phyloP scores from a whole-genome alignment of 2,113 vertebrate species.

The Taurulus bubalis region DNA sequence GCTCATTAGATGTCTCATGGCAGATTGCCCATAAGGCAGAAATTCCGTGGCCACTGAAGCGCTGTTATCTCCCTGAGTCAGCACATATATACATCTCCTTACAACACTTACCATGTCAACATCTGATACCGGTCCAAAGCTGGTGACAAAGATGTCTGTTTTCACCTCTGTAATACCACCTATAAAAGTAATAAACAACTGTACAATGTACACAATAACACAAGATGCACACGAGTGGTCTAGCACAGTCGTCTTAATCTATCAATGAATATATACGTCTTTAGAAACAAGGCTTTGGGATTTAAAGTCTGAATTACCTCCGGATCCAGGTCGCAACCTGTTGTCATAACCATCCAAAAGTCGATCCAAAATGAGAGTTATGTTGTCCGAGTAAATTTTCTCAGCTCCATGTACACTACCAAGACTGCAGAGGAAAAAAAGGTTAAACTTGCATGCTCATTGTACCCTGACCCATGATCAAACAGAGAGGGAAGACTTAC shows the following conservation, averaged over 20 bases:
- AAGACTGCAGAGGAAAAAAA: constrained; percentile 75
- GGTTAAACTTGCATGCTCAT: neutral
- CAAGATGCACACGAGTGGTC: neutral
- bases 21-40: constrained; percentile 67
- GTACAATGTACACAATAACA: constrained; percentile 7
- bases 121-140: constrained; percentile 87
- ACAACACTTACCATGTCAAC: constrained; percentile 82
- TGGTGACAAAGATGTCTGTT: constrained; percentile 87
- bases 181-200: constrained; percentile 55
- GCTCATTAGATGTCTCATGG: constrained; percentile 75
- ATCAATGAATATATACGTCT: neutral
- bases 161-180: constrained; percentile 85
- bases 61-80: constrained; percentile 45
- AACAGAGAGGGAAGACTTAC: constrained; percentile 47
- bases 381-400: constrained; percentile 87
- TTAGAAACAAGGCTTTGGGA: neutral
- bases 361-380: constrained; percentile 91
- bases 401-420: constrained; percentile 73
- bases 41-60: constrained; percentile 53
- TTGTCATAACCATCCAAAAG: constrained; percentile 95
- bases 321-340: constrained; percentile 91
- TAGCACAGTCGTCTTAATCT: neutral
- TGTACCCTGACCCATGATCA: neutral
- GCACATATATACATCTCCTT: constrained; percentile 15
- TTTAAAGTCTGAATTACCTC: constrained; percentile 80